Conservation (phyloP, 2,888 invertebrate genomes). For the Leptura quadrifasciata region DNA sequence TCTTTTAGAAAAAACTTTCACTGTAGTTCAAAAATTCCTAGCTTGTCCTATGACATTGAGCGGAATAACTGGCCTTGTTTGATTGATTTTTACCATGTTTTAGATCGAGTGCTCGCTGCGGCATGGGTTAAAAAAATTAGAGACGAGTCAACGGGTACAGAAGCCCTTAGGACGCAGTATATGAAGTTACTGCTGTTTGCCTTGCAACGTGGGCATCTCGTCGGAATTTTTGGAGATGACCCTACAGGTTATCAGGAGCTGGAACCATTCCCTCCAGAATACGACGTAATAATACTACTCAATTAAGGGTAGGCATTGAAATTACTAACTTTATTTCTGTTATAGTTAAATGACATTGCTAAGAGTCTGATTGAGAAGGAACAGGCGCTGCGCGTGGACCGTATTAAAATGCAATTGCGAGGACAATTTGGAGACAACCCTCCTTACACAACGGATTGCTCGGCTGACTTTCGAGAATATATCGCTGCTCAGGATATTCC, state of each 20-base stretch:
- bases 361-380: slow-evolving; percentile 68
- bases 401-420: slow-evolving; percentile 56
- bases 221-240: slow-evolving; percentile 71
- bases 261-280: slow-evolving; percentile 65
- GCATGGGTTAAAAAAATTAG: slow-evolving; percentile 73
- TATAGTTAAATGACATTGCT: slow-evolving; percentile 66
- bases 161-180: slow-evolving; percentile 70
- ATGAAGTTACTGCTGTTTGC: slow-evolving; percentile 73
- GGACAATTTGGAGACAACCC: slow-evolving; percentile 66
- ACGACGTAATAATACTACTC: slow-evolving; percentile 60
- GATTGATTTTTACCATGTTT: slow-evolving; percentile 42
- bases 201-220: slow-evolving; percentile 71
- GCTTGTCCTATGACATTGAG: too few relatives aligned
- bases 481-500: slow-evolving; percentile 74
- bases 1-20: too few relatives aligned
- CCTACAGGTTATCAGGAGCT: slow-evolving; percentile 67
- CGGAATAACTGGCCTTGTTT: not conserved
- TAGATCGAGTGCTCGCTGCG: slow-evolving; percentile 72
- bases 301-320: slow-evolving; percentile 45
- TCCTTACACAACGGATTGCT: slow-evolving; percentile 69
- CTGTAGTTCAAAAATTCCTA: too few relatives aligned
- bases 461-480: slow-evolving; percentile 73
- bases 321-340: slow-evolving; percentile 18
- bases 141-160: slow-evolving; percentile 62
- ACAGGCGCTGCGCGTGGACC: slow-evolving; percentile 57